phyloP scores from a whole-genome alignment of 2,888 invertebrate species.

The Conus canariensis region DNA sequence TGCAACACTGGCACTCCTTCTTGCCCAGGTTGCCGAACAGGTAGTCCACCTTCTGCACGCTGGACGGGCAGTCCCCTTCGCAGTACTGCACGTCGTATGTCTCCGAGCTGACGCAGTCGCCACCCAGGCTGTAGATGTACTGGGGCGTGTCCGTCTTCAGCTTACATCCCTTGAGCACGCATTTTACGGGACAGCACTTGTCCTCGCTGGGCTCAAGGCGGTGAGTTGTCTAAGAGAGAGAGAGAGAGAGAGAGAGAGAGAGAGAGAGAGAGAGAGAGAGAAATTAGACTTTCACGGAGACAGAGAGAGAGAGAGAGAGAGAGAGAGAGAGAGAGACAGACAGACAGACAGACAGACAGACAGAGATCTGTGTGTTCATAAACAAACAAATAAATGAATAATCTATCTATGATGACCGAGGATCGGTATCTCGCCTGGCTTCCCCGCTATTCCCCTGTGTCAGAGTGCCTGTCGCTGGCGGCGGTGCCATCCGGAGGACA shows the following conservation, averaged over 20 bases:
- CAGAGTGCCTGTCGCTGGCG: no score
- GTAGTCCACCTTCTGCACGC: neutral
- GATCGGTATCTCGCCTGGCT: no score
- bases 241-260: neutral
- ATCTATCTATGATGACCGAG: no score
- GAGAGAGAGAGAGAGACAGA: no score
- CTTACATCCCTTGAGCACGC: slow-evolving; percentile 27
- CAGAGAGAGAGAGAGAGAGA: neutral
- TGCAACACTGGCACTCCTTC: neutral
- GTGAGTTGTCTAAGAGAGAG: slow-evolving; percentile 36
- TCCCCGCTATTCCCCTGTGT: no score
- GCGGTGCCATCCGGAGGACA: no score
- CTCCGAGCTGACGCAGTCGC: slow-evolving; percentile 3
- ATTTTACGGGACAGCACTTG: slow-evolving; percentile 43
- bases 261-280: no score
- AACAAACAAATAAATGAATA: no score
- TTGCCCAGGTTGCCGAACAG: neutral
- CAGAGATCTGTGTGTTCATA: no score
- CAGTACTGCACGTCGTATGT: neutral
- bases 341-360: no score
- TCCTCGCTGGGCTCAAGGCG: slow-evolving; percentile 37
- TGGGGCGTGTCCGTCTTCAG: slow-evolving; percentile 3
- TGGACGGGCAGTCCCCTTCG: neutral
- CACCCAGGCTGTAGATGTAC: neutral
- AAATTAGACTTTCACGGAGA: neutral